Conservation (phyloP, 2,888 invertebrate genomes). For the Hirtodrosophila duncani region DNA sequence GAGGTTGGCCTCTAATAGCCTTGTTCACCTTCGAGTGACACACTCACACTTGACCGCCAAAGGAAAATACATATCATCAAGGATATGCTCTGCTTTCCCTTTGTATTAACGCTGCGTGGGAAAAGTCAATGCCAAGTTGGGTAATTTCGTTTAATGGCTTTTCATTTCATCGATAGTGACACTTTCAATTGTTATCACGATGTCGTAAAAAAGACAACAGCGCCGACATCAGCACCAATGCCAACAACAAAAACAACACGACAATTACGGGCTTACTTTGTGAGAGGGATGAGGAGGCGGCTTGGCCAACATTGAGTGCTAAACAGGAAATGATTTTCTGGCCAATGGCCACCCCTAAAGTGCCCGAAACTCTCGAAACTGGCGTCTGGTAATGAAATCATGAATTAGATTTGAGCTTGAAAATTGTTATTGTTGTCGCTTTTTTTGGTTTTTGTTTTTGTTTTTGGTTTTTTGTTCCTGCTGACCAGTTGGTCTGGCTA, state of each 20-base stretch:
- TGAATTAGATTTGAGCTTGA: constrained; percentile 71
- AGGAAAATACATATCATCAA: too few relatives aligned
- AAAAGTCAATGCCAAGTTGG: constrained; percentile 54
- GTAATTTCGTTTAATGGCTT: constrained; percentile 71
- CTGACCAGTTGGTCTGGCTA: constrained; percentile 38
- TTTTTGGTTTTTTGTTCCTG: background rate
- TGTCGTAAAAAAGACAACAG: constrained; percentile 57
- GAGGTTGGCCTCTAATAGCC: too few relatives aligned
- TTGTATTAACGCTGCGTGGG: background rate
- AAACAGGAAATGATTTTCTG: constrained; percentile 69
- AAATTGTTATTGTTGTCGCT: constrained; percentile 66
- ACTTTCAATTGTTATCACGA: constrained; percentile 67
- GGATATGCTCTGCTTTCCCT: too few relatives aligned
- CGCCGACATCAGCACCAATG: constrained; percentile 4
- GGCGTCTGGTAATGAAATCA: constrained; percentile 62
- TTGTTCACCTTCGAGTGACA: too few relatives aligned
- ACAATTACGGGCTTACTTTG: constrained; percentile 45
- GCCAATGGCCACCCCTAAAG: constrained; percentile 16
- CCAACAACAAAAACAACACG: constrained; percentile 30
- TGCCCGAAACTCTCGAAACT: background rate
- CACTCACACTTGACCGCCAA: too few relatives aligned
- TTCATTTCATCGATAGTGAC: constrained; percentile 70
- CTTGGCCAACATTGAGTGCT: constrained; percentile 52
- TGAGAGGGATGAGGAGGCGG: background rate
- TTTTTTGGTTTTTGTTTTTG: constrained; percentile 9